Evolutionary conservation across 2,797 vertebrate species (phyloP).

Genomic region (Hippopotamyrus pictus): DNA sequence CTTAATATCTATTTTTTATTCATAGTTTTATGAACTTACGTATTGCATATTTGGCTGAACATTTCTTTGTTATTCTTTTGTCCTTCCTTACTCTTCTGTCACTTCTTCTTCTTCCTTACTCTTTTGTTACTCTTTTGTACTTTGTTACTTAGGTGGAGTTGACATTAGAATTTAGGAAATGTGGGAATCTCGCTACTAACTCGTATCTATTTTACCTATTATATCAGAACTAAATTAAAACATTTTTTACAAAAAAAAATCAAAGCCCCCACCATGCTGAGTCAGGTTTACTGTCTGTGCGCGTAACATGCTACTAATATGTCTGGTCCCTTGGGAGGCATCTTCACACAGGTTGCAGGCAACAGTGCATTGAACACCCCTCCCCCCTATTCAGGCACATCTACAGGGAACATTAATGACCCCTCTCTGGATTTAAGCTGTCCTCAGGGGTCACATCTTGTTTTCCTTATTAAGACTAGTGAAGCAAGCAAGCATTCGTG

Average conservation of each 20-base stretch:
- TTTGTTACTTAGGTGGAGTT: neutral
- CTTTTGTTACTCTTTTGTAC: neutral
- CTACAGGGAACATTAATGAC: neutral
- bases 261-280: neutral
- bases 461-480: constrained; percentile 10
- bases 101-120: neutral
- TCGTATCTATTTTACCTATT: neutral
- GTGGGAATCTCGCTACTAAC: neutral
- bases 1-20: neutral
- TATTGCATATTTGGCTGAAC: neutral
- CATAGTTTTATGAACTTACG: neutral
- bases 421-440: neutral
- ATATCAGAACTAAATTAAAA: neutral
- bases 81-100: neutral
- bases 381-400: neutral
- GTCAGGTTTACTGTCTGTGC: neutral
- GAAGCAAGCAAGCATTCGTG: constrained; percentile 12
- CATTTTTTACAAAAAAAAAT: neutral
- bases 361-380: neutral
- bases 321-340: neutral
- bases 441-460: neutral
- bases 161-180: neutral
- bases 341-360: neutral
- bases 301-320: neutral
- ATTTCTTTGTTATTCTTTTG: neutral